Percentiles rank a stretch among this genome's conserved stretches.
phyloP scores from a whole-genome alignment of 1,140 invertebrate genomes.

The Drosophila bifasciata region DNA sequence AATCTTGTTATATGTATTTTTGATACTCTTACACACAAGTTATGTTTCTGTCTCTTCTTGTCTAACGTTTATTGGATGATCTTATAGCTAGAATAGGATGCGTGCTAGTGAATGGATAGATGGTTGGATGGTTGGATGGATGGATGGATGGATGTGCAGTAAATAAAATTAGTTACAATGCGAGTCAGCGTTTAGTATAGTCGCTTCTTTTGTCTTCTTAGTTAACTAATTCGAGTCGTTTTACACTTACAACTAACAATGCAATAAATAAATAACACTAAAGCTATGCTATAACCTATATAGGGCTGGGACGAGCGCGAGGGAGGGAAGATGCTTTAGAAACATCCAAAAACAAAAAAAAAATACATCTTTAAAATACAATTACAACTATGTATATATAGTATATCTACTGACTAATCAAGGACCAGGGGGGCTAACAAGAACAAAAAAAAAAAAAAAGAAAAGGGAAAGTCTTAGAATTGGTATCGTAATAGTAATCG shows the following conservation, averaged over 20 bases:
- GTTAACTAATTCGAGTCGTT: constrained; percentile 40
- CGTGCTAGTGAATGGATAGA: neutral
- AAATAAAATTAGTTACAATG: constrained; percentile 29
- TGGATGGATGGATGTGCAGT: neutral
- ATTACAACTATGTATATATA: constrained; percentile 13
- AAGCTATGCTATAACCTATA: constrained; percentile 11
- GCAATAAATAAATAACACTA: constrained; percentile 48
- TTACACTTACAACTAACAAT: constrained; percentile 5
- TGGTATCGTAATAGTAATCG: too few species aligned
- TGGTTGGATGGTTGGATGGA: constrained; percentile 8
- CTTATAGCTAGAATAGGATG: constrained; percentile 36
- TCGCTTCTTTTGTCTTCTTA: constrained; percentile 30
- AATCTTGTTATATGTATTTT: too few species aligned
- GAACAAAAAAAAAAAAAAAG: neutral
- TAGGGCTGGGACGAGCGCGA: neutral
- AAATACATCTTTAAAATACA: neutral
- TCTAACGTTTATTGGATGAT: too few species aligned
- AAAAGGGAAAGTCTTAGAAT: too few species aligned
- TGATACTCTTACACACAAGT: too few species aligned
- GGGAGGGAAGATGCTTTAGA: neutral
- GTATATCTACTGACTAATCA: constrained; percentile 41
- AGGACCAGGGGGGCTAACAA: constrained; percentile 17
- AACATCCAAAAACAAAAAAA: neutral
- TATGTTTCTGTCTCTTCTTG: too few species aligned
- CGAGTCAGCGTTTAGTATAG: constrained; percentile 23